phyloP scores from a whole-genome alignment of 2,888 invertebrate species.

The Dicyrtomina minuta region DNA sequence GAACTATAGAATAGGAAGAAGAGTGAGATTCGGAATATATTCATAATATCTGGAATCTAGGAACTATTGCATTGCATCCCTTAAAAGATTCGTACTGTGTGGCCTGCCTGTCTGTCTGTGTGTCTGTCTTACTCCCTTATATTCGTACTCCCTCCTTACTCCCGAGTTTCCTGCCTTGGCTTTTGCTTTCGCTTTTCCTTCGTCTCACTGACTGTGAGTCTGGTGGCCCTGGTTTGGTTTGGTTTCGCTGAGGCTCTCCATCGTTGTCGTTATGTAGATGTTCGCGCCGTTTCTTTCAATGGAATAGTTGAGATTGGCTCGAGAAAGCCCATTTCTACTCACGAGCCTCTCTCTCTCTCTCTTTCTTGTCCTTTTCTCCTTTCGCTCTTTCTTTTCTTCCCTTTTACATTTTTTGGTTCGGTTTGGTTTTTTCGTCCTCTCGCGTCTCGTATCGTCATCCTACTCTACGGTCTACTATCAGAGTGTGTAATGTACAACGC shows the following conservation, averaged over 20 bases:
- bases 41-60: constrained; percentile 6
- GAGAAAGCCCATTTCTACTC: not conserved
- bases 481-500: too few species aligned
- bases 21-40: not conserved
- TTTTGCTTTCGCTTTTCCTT: not conserved
- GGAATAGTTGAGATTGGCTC: not conserved
- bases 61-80: constrained; percentile 11
- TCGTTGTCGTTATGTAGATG: not conserved
- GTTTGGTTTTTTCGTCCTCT: not conserved
- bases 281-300: not conserved
- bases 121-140: not conserved
- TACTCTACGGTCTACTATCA: too few species aligned
- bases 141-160: too few species aligned
- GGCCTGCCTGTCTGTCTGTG: not conserved
- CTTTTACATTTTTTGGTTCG: not conserved
- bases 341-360: constrained; percentile 2
- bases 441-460: not conserved
- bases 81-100: constrained; percentile 3
- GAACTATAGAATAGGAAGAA: not conserved
- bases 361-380: not conserved
- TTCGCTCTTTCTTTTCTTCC: not conserved
- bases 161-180: not conserved
- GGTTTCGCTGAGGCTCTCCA: not conserved
- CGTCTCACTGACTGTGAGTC: too few species aligned
- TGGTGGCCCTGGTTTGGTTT: too few species aligned